phyloP scores from a whole-genome alignment of 2,888 invertebrate species.

The Bellardia pandia region DNA sequence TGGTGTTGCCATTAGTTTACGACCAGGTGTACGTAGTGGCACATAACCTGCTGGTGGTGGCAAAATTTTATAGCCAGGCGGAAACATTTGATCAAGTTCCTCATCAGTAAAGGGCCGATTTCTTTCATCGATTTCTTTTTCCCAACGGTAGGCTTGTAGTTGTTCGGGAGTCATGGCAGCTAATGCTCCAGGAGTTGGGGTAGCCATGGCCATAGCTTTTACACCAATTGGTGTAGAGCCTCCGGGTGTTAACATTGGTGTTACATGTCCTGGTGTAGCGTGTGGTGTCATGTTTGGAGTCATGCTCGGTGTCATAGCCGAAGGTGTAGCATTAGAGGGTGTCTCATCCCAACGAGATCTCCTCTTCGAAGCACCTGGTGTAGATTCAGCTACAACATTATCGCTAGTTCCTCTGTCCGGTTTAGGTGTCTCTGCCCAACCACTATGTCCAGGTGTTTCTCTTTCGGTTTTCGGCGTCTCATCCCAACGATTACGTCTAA shows the following conservation, averaged over 20 bases:
- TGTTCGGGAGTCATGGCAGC: slow-evolving; percentile 99
- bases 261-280: slow-evolving; percentile 89
- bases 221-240: slow-evolving; percentile 94
- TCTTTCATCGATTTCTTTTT: slow-evolving; percentile 98
- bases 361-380: slow-evolving; percentile 96
- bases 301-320: slow-evolving; percentile 88
- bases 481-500: slow-evolving; percentile 98
- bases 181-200: slow-evolving; percentile 97
- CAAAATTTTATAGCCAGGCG: slow-evolving; percentile 98
- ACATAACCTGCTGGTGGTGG: slow-evolving; percentile 98
- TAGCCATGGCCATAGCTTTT: slow-evolving; percentile 99
- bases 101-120: slow-evolving; percentile 98
- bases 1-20: slow-evolving; percentile 98
- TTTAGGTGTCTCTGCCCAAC: slow-evolving; percentile 99
- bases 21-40: slow-evolving; percentile 98
- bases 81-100: slow-evolving; percentile 98
- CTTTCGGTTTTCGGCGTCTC: slow-evolving; percentile 99
- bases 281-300: slow-evolving; percentile 90
- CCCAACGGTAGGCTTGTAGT: slow-evolving; percentile 98
- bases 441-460: slow-evolving; percentile 98
- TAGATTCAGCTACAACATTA: slow-evolving; percentile 93
- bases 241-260: slow-evolving; percentile 91
- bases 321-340: slow-evolving; percentile 91
- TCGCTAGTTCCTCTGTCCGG: slow-evolving; percentile 93
- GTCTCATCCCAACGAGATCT: slow-evolving; percentile 99